phyloP scores from a whole-genome alignment of 2,888 invertebrate species.

The Biston betularia region DNA sequence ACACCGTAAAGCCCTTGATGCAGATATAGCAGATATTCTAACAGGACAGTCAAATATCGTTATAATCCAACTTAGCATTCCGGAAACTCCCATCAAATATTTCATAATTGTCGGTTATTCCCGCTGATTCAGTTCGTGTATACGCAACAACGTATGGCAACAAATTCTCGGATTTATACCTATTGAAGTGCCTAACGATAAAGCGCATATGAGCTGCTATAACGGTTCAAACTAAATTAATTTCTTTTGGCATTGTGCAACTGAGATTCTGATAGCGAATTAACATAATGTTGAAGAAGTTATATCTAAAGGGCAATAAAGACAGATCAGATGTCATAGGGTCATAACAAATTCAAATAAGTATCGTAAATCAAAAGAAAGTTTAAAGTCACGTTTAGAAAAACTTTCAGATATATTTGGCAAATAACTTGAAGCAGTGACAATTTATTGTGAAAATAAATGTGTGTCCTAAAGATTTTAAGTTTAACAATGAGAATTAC shows the following conservation, averaged over 20 bases:
- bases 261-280: background rate
- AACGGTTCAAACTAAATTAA: background rate
- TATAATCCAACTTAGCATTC: too few species aligned
- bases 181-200: too few species aligned
- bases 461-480: conserved; percentile 8
- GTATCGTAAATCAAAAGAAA: conserved; percentile 10
- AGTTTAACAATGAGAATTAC: conserved; percentile 14
- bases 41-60: too few species aligned
- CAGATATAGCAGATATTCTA: too few species aligned
- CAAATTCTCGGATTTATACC: too few species aligned
- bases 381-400: conserved; percentile 6
- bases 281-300: background rate
- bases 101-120: too few species aligned
- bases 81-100: too few species aligned
- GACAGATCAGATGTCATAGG: background rate
- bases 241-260: background rate
- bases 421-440: conserved; percentile 12
- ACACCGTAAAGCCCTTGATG: too few species aligned
- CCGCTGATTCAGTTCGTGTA: too few species aligned
- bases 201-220: background rate
- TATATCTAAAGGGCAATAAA: conserved; percentile 1
- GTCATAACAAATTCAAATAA: conserved; percentile 18
- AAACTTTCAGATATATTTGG: conserved; percentile 7
- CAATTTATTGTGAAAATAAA: conserved; percentile 21
- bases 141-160: too few species aligned